phyloP scores from a whole-genome alignment of 1,140 invertebrate species.

The Arion vulgaris region DNA sequence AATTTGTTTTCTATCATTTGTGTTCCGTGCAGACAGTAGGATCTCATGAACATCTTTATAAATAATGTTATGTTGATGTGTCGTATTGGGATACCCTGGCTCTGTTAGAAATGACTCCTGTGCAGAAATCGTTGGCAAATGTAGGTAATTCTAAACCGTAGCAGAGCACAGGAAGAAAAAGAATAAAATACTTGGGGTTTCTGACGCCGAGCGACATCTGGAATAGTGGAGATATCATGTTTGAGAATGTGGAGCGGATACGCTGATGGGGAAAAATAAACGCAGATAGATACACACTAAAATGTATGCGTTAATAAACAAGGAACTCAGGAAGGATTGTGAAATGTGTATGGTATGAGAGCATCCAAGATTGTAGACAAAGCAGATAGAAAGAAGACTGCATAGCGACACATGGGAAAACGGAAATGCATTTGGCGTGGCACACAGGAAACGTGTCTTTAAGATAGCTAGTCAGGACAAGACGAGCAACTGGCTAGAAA shows the following conservation, averaged over 20 bases:
- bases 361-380: not conserved
- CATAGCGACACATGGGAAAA: not conserved
- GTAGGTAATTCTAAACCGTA: too few relatives aligned
- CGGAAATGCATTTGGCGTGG: not conserved
- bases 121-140: too few relatives aligned
- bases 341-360: not conserved
- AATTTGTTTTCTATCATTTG: too few relatives aligned
- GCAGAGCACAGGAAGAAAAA: too few relatives aligned
- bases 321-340: not conserved
- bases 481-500: too few relatives aligned
- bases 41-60: too few relatives aligned
- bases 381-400: not conserved
- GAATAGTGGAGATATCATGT: not conserved
- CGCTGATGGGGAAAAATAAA: not conserved
- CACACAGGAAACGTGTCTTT: too few relatives aligned
- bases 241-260: not conserved
- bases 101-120: too few relatives aligned
- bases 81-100: too few relatives aligned
- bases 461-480: too few relatives aligned
- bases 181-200: not conserved
- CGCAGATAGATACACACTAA: not conserved
- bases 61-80: too few relatives aligned
- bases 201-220: not conserved
- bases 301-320: not conserved
- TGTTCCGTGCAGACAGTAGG: too few relatives aligned